Evolutionary conservation across 1,140 invertebrate species (phyloP).

Genomic region (Orussus abietinus): DNA sequence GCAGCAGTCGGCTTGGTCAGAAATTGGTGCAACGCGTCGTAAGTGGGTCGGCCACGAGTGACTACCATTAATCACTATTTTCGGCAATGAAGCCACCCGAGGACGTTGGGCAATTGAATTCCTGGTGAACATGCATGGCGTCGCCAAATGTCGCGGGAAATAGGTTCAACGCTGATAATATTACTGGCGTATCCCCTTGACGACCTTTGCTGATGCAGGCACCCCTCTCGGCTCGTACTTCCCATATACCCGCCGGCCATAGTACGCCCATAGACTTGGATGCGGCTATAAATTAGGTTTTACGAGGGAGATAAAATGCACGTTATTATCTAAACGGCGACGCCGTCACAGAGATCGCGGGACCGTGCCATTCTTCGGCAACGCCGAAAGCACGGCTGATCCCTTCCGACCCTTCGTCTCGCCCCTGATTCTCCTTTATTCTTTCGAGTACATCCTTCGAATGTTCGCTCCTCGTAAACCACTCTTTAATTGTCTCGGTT

Average conservation of each 20-base stretch:
- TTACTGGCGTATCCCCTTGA: conserved; percentile 32
- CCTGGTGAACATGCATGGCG: not conserved
- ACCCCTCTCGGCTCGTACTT: conserved; percentile 1
- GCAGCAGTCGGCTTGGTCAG: no score
- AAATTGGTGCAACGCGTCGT: no score
- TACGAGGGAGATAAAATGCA: conserved; percentile 55
- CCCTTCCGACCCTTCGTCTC: no score
- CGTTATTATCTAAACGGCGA: conserved; percentile 55
- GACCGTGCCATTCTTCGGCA: conserved; percentile 6
- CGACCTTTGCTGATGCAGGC: conserved; percentile 25
- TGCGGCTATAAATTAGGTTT: conserved; percentile 53
- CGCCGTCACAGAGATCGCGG: conserved; percentile 48
- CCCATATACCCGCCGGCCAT: conserved; percentile 23
- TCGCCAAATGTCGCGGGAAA: conserved; percentile 8
- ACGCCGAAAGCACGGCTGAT: no score
- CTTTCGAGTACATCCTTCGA: no score
- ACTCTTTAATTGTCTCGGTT: no score
- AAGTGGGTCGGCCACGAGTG: no score
- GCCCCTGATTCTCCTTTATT: no score
- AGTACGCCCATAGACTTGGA: conserved; percentile 41
- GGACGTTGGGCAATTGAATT: conserved; percentile 1
- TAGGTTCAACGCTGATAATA: conserved; percentile 34
- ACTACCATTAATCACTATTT: no score
- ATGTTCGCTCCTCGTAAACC: no score
- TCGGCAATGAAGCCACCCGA: not conserved